Evolutionary conservation across 2,113 vertebrate genomes (phyloP), one percentile per base, ranked within the genome.

Genomic region (Microtus richardsoni): DNA sequence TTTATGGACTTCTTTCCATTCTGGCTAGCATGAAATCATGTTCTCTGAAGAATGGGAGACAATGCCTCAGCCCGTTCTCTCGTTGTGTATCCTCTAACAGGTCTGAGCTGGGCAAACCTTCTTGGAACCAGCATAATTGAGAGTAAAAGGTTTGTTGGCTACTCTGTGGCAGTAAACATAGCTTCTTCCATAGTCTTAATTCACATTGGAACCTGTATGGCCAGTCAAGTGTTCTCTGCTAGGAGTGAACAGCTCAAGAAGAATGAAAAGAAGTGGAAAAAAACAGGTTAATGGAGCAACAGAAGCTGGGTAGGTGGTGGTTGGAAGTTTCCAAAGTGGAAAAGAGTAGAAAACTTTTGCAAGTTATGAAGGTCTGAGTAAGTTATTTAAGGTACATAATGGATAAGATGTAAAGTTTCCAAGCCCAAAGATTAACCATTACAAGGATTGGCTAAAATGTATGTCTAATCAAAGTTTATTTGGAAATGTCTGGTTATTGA

Each of bases 71-170:
- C 75, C 75, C 44, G 11, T 64, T 93, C 21, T 83, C 77, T 91
- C 28, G 28, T 24, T 78, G 1, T 2, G 36, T 19, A 5, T 54
- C 79, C 92, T 84, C 79, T 64, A 84, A 70, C 78, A 71, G 47
- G 88, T 94, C 52, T 73, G 68, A 86, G 64, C 26, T 71, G 30
- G 70, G 24, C 78, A 94, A 64, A 60, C 74, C 78, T 87, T 70
- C 30, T 75, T 94, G 66, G 84, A 97, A 71, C 39, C 47, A 39
- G 58, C 94, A 84, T 60, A 78, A 92, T 95, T 93, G 85, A 93
- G 94, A 96, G 41, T 70, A 47, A 41, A 77, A 91, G 74, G 41
- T 62, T 83, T 39, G 54, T 80, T 91, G 83, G 33, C 66, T 94
- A 75, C 58, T 75, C 95, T 94, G 89, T 5, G 54, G 90, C 93